These are phyloP conservation scores for Carassius gibelio DNA, from an alignment of 2,113 vertebrate species.

Conservation along the genomic window DNA sequence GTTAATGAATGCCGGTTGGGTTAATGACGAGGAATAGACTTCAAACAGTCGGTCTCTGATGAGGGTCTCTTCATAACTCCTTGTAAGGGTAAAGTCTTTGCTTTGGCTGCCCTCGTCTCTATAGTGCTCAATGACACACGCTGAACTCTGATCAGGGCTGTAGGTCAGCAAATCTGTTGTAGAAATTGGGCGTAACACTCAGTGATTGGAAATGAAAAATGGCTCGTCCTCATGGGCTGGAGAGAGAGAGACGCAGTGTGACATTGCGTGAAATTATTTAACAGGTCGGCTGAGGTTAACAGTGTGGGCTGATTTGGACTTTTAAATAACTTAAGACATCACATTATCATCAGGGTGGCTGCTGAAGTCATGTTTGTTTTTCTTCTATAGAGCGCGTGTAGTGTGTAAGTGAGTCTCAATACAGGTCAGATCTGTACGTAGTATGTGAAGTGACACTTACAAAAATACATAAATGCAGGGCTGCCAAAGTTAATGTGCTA, in stretches of 20 bases:
- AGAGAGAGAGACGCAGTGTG: not conserved
- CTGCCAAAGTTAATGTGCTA: not conserved
- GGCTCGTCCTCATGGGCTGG: not conserved
- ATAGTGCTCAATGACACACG: not conserved
- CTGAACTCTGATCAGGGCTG: not conserved
- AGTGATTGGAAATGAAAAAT: not conserved
- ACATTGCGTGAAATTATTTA: slow-evolving; percentile 6
- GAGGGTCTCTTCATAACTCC: slow-evolving; percentile 37
- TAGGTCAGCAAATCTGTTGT: not conserved
- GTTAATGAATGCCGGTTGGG: slow-evolving; percentile 47
- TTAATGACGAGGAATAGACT: slow-evolving; percentile 48
- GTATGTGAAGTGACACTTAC: not conserved
- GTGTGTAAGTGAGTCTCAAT: not conserved
- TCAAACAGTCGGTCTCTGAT: slow-evolving; percentile 53
- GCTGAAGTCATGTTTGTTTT: not conserved
- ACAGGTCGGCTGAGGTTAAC: slow-evolving; percentile 35
- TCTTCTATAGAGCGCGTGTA: not conserved
- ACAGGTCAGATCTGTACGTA: not conserved
- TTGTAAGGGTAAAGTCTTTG: slow-evolving; percentile 18
- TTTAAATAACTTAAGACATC: slow-evolving; percentile 8
- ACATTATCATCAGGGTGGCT: not conserved
- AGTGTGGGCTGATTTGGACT: slow-evolving; percentile 37
- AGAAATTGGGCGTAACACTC: not conserved
- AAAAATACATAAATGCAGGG: not conserved
- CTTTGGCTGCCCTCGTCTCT: not conserved